phyloP scores from a whole-genome alignment of 2,888 invertebrate species.

The Aspidiotus rigidus region DNA sequence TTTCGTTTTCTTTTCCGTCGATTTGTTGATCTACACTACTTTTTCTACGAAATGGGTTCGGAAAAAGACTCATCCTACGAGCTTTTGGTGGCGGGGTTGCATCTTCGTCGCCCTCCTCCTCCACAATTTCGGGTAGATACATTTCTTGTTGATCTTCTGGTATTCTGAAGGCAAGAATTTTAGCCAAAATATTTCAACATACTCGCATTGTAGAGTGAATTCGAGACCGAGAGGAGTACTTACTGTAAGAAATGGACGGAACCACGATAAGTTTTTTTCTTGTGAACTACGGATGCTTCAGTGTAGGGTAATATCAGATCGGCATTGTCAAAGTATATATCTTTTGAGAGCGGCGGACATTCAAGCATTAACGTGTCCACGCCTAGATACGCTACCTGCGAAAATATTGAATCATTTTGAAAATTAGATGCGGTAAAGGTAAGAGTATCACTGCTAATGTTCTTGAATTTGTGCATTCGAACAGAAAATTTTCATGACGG shows the following conservation, averaged over 20 bases:
- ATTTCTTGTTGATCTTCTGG: conserved; percentile 50
- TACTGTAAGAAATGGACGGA: conserved; percentile 51
- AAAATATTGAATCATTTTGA: background rate
- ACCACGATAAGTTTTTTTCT: conserved; percentile 50
- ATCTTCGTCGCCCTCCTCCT: conserved; percentile 44
- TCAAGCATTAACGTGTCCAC: conserved; percentile 48
- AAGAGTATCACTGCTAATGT: too few relatives aligned
- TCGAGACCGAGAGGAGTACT: conserved; percentile 38
- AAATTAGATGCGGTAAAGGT: too few relatives aligned
- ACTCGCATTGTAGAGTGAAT: background rate
- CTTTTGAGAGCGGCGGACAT: conserved; percentile 49
- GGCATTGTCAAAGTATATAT: conserved; percentile 47
- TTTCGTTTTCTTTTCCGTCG: background rate
- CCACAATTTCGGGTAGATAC: conserved; percentile 49
- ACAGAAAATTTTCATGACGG: too few relatives aligned
- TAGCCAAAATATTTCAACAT: background rate
- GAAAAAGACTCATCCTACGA: background rate
- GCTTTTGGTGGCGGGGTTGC: background rate
- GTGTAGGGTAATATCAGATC: conserved; percentile 49
- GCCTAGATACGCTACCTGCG: conserved; percentile 50
- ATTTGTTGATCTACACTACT: background rate
- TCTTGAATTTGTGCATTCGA: too few relatives aligned
- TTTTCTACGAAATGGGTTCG: background rate
- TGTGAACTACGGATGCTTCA: conserved; percentile 49
- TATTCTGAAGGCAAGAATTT: conserved; percentile 42